Percentiles rank a stretch among this genome's conserved stretches.
Conservation (phyloP, 30 jellyfish, hydroid and myxozoan species). For the Cassiopea andromeda region DNA sequence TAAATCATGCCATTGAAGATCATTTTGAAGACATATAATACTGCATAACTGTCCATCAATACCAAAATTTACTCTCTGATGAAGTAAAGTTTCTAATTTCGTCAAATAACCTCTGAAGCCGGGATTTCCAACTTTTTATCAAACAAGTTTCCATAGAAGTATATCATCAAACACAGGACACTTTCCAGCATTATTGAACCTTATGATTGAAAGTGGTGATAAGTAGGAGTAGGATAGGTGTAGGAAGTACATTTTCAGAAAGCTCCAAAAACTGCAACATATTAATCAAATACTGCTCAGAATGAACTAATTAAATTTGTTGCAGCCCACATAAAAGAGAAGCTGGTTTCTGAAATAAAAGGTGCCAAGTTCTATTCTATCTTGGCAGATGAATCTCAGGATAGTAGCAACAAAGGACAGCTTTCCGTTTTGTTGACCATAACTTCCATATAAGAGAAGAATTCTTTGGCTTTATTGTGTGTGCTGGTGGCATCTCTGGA, state of each 20-base stretch:
- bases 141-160: too few species aligned
- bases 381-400: constrained; percentile 63
- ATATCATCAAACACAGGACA: not conserved
- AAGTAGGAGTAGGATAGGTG: not conserved
- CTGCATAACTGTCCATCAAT: too few species aligned
- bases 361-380: constrained; percentile 30
- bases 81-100: too few species aligned
- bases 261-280: constrained; percentile 4
- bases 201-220: not conserved
- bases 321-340: constrained; percentile 30
- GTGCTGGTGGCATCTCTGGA: constrained; percentile 9
- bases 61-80: too few species aligned
- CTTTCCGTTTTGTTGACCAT: constrained; percentile 29
- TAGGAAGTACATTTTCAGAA: not conserved
- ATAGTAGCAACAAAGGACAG: constrained; percentile 44
- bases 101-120: too few species aligned
- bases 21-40: too few species aligned
- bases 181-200: not conserved
- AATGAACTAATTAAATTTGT: not conserved
- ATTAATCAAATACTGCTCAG: not conserved
- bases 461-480: constrained; percentile 33
- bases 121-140: too few species aligned
- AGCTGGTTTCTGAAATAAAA: constrained; percentile 12
- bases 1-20: too few species aligned
- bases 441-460: constrained; percentile 13